These are phyloP conservation scores for Balaenoptera acutorostrata DNA, from an alignment of 2,113 vertebrate genomes.

Conservation along the genomic window DNA sequence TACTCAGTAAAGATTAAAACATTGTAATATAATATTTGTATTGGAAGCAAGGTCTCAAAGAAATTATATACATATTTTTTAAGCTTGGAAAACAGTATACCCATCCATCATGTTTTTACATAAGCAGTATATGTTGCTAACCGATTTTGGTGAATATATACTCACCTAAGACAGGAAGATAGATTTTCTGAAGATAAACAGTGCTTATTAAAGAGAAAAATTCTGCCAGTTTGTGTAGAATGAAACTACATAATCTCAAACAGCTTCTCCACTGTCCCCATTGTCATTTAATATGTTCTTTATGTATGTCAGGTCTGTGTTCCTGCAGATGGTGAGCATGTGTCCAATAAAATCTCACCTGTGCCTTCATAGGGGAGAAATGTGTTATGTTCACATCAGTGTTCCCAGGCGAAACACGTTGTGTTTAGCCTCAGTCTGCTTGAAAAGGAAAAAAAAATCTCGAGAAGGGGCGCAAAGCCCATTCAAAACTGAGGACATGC, in stretches of 20 bases:
- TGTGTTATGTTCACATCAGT: neutral
- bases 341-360: neutral
- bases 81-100: neutral
- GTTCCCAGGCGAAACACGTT: neutral
- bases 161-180: neutral
- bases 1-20: neutral
- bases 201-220: neutral
- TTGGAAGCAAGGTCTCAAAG: neutral
- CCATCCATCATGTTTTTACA: neutral
- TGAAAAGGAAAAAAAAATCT: neutral
- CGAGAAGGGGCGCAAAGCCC: neutral
- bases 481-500: conserved; percentile 68
- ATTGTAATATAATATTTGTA: neutral
- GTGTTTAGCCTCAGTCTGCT: conserved; percentile 38
- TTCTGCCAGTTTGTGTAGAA: neutral
- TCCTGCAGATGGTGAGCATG: neutral
- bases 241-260: neutral
- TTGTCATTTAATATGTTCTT: neutral
- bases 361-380: neutral
- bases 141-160: neutral
- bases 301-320: neutral
- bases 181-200: neutral
- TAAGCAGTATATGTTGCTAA: neutral
- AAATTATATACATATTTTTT: neutral
- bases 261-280: neutral